Evolutionary conservation across 2,113 vertebrate genomes (phyloP).

Genomic region (Motacilla tschutschensis): DNA sequence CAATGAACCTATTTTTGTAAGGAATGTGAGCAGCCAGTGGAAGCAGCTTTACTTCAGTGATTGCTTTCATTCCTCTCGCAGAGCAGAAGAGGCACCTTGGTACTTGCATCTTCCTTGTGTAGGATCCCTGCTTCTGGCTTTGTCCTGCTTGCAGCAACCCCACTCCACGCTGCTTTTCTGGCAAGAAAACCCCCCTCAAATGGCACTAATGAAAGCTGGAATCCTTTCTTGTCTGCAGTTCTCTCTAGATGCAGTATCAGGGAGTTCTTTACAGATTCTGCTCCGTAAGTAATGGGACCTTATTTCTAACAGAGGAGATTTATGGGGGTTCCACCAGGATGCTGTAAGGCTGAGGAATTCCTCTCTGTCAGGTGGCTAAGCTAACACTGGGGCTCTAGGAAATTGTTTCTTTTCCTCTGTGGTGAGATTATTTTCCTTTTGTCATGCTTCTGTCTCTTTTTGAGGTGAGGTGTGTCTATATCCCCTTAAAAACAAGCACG

Average conservation of each 20-base stretch:
- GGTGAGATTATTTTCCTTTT: background rate
- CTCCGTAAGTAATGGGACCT: background rate
- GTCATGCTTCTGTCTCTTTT: background rate
- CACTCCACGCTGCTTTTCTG: background rate
- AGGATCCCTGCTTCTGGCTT: background rate
- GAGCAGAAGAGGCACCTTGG: background rate
- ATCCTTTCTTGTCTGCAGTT: background rate
- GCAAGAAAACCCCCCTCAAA: background rate
- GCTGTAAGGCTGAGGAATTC: background rate
- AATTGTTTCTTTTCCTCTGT: background rate
- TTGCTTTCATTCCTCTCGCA: background rate
- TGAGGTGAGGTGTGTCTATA: background rate
- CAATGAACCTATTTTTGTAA: background rate
- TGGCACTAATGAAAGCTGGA: constrained; percentile 5
- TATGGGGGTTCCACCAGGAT: background rate
- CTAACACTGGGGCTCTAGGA: background rate
- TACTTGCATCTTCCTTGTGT: background rate
- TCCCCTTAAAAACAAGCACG: background rate
- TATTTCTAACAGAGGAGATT: background rate
- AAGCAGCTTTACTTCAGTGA: constrained; percentile 11
- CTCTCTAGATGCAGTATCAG: background rate
- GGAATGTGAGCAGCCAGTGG: background rate
- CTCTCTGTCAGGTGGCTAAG: background rate
- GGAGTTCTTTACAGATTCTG: background rate
- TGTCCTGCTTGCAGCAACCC: background rate